phyloP scores from a whole-genome alignment of 2,888 invertebrate species.

The Seira musarum region DNA sequence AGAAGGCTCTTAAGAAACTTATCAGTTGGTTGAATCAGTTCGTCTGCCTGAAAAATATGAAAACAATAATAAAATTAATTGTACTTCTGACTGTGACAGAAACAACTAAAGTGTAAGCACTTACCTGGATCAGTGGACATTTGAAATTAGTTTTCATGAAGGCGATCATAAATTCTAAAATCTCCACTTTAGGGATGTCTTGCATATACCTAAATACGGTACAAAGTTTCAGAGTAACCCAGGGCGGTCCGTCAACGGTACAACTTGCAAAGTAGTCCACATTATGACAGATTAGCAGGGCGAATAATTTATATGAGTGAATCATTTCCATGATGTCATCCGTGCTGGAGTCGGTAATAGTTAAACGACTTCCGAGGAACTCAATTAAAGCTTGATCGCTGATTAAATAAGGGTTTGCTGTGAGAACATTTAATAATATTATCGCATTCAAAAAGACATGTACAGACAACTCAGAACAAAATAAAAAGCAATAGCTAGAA shows the following conservation, averaged over 20 bases:
- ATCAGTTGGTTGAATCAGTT: background rate
- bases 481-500: too few relatives aligned
- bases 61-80: background rate
- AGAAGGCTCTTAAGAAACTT: conserved; percentile 18
- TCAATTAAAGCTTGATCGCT: conserved; percentile 20
- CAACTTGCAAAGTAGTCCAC: background rate
- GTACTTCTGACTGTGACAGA: too few relatives aligned
- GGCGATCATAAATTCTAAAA: conserved; percentile 32
- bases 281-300: conserved; percentile 20
- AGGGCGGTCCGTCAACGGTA: background rate
- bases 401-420: background rate
- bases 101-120: too few relatives aligned
- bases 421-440: background rate
- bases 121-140: conserved; percentile 35
- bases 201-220: conserved; percentile 29
- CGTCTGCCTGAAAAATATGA: conserved; percentile 31
- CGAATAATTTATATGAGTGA: conserved; percentile 27
- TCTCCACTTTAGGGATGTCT: conserved; percentile 15
- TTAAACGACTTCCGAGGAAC: conserved; percentile 28
- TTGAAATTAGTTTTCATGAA: conserved; percentile 37
- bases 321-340: background rate
- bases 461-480: background rate
- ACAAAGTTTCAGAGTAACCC: conserved; percentile 21
- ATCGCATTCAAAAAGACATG: background rate
- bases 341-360: background rate